Evolutionary conservation across 2,888 invertebrate species (phyloP), one percentile per base, ranked within the genome.

Genomic region (Andricus quercusramuli): DNA sequence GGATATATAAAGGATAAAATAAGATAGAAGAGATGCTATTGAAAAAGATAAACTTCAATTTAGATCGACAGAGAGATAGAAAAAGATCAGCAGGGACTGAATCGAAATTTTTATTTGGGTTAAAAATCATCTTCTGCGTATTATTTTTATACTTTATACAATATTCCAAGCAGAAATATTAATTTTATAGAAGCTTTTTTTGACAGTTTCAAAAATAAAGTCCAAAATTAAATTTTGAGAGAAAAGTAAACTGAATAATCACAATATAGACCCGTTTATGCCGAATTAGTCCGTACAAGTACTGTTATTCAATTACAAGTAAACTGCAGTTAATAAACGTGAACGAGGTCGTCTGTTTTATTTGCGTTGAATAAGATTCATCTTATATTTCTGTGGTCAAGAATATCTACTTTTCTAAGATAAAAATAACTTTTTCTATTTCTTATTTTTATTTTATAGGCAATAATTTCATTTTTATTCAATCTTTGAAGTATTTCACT

Each of bases 291-390:
- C 15, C 51, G 22, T n/a, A 56, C 25, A 17, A 64, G 64, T 74
- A n/a, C 74, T 29, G n/a, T 56, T 56, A 74, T 74, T 74, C 74
- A 74, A 56, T 74, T 74, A 74, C n/a, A 78, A 82, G 66, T 65
- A 79, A 79, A 79, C 76, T 78, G 67, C 79, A 76, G 74, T 82
- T 79, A 67, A 81, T 66, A 66, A 64, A 47, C 29, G 65, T 29
- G 32, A 70, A 70, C 64, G 51, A 79, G 59, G 62, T 59, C 68
- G 47, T 44, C 44, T 22, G 51, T 70, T 78, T 80, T 6, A 70
- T 77, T 77, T 64, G n/a, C 59, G 17, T 37, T 59, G 41, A 66
- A 78, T 66, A 78, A 78, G 68, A 56, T 74, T 74, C 32, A 22
- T 74, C 56, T 74, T 20, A n/a, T 56, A 13, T 74, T 74, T 74